Conservation (phyloP, 2,888 invertebrate species). For the Cremastobaeus sp. region DNA sequence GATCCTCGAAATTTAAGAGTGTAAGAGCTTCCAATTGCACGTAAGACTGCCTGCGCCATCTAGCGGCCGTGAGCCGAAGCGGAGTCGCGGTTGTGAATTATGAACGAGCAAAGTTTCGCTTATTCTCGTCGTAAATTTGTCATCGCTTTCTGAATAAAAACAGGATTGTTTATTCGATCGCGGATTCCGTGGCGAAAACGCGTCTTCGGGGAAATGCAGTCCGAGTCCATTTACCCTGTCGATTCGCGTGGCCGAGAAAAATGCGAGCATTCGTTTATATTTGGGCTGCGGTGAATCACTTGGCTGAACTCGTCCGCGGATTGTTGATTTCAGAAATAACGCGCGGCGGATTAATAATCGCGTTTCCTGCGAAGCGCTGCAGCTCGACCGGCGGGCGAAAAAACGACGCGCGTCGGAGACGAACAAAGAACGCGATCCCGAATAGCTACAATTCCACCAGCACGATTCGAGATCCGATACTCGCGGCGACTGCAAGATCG, state of each 20-base stretch:
- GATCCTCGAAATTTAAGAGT: too few species aligned
- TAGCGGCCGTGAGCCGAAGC: constrained; percentile 4
- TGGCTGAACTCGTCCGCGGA: constrained; percentile 66
- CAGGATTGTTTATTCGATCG: too few species aligned
- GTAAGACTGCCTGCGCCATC: constrained; percentile 38
- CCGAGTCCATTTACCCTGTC: constrained; percentile 17
- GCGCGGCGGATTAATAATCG: constrained; percentile 73
- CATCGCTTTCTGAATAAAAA: constrained; percentile 2
- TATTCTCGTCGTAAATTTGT: constrained; percentile 28
- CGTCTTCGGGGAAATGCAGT: constrained; percentile 12
- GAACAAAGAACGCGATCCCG: constrained; percentile 60
- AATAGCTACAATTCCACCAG: constrained; percentile 64
- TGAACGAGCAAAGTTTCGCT: constrained; percentile 14
- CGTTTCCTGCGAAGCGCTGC: constrained; percentile 56
- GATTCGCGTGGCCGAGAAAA: constrained; percentile 41
- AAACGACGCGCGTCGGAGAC: constrained; percentile 17
- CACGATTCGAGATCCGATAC: constrained; percentile 66
- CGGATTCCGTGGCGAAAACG: constrained; percentile 22
- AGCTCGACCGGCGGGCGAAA: constrained; percentile 37
- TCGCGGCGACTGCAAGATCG: constrained; percentile 59
- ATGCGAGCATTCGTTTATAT: constrained; percentile 68
- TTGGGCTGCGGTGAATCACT: constrained; percentile 77
- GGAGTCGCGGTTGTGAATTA: constrained; percentile 31
- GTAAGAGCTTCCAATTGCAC: constrained; percentile 16
- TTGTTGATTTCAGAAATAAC: constrained; percentile 77